Evolutionary conservation across 2,113 vertebrate genomes (phyloP).

Genomic region (Malurus alboscapulatus): DNA sequence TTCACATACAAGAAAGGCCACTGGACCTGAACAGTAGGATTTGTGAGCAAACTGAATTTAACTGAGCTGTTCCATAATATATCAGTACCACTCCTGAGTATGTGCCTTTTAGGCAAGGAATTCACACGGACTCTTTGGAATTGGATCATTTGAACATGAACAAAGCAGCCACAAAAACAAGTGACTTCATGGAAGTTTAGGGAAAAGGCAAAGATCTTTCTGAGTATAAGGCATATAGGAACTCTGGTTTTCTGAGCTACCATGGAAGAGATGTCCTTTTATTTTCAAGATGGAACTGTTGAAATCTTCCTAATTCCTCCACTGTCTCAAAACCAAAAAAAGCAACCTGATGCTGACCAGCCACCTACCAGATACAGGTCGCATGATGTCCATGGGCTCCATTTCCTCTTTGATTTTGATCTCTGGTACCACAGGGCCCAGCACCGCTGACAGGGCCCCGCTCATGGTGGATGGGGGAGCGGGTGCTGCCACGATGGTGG

Average conservation of each 20-base stretch:
- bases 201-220: background rate
- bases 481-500: slow-evolving; percentile 85
- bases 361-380: slow-evolving; percentile 77
- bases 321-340: background rate
- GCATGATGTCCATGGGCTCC: slow-evolving; percentile 86
- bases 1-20: background rate
- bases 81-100: background rate
- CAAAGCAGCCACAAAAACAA: background rate
- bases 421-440: slow-evolving; percentile 83
- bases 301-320: background rate
- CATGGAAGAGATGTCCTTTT: background rate
- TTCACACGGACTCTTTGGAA: background rate
- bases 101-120: background rate
- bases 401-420: slow-evolving; percentile 92
- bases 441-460: slow-evolving; percentile 78
- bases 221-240: background rate
- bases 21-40: background rate
- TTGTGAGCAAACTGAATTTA: background rate
- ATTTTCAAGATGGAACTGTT: background rate
- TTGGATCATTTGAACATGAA: background rate
- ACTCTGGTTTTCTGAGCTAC: background rate
- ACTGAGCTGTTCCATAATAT: background rate
- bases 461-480: slow-evolving; percentile 83
- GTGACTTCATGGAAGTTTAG: background rate
- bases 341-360: background rate